phyloP scores from a whole-genome alignment of 1,140 invertebrate genomes.

The Drosophila rufa region DNA sequence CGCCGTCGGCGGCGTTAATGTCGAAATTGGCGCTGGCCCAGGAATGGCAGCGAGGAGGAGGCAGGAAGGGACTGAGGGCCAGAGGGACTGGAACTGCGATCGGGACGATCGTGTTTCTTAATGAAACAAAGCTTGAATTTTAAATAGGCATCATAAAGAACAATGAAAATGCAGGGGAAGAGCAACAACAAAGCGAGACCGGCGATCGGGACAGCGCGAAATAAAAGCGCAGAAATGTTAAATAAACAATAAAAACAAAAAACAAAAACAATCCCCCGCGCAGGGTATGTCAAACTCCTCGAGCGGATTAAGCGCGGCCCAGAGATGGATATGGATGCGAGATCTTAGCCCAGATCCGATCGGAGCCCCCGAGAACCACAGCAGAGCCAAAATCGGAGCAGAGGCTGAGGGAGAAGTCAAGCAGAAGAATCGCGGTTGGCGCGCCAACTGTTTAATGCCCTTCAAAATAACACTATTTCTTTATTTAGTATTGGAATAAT shows the following conservation, averaged over 20 bases:
- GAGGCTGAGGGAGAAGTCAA: conserved; percentile 7
- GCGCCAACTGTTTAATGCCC: background rate
- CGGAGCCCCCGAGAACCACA: background rate
- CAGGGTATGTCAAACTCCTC: conserved; percentile 55
- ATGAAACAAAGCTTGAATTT: conserved; percentile 83
- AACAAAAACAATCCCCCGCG: conserved; percentile 32
- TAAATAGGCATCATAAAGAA: conserved; percentile 82
- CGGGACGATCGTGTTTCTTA: conserved; percentile 77
- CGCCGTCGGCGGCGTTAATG: conserved; percentile 81
- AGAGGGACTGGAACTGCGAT: background rate
- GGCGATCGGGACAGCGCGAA: conserved; percentile 45
- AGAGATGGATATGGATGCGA: conserved; percentile 49
- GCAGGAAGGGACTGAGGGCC: background rate
- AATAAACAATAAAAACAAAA: conserved; percentile 76
- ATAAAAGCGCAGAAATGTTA: conserved; percentile 76
- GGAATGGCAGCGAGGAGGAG: conserved; percentile 23
- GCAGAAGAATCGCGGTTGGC: background rate
- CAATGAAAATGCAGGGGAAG: conserved; percentile 75
- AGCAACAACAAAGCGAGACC: conserved; percentile 69
- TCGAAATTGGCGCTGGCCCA: conserved; percentile 72
- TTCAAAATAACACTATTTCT: background rate
- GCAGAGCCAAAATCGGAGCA: background rate
- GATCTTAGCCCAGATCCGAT: conserved; percentile 8
- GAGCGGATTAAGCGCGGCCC: conserved; percentile 35
- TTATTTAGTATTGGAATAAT: background rate